Conservation (phyloP, 2,113 vertebrate species). For the Hyperoodon ampullatus region DNA sequence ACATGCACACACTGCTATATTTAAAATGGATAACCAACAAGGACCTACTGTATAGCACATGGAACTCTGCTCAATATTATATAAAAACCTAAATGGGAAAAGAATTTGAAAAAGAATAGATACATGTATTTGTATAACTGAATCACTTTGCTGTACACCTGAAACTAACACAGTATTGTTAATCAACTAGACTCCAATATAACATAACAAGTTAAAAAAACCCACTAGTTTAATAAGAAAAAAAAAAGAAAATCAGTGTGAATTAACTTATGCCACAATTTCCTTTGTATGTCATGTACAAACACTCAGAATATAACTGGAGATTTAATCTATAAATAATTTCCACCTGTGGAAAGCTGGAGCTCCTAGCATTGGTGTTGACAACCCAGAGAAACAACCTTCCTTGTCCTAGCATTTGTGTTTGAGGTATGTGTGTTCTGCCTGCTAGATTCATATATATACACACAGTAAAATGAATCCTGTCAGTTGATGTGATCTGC, state of each 20-base stretch:
- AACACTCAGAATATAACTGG: neutral
- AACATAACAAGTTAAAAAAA: too few species aligned
- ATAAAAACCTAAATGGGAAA: too few species aligned
- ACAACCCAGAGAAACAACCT: neutral
- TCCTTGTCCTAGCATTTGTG: neutral
- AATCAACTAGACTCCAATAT: too few species aligned
- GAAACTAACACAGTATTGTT: too few species aligned
- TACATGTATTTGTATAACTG: too few species aligned
- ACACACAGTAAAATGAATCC: neutral
- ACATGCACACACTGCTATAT: too few species aligned
- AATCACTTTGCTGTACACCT: too few species aligned
- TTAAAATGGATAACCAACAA: too few species aligned
- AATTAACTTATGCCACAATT: slow-evolving; percentile 51
- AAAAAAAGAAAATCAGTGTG: neutral
- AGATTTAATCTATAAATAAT: neutral
- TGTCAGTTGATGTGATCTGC: neutral
- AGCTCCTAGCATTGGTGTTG: neutral
- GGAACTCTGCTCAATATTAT: too few species aligned
- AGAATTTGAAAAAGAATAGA: too few species aligned
- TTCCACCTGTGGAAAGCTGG: neutral
- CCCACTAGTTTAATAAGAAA: too few species aligned
- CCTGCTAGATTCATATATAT: neutral
- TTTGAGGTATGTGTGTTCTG: neutral
- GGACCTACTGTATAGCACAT: too few species aligned
- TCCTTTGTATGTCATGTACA: neutral